A percentile compares a stretch with the other conserved stretches of the same genome.
Conservation (phyloP, 2,113 vertebrate genomes). For the Lipophrys pholis region DNA sequence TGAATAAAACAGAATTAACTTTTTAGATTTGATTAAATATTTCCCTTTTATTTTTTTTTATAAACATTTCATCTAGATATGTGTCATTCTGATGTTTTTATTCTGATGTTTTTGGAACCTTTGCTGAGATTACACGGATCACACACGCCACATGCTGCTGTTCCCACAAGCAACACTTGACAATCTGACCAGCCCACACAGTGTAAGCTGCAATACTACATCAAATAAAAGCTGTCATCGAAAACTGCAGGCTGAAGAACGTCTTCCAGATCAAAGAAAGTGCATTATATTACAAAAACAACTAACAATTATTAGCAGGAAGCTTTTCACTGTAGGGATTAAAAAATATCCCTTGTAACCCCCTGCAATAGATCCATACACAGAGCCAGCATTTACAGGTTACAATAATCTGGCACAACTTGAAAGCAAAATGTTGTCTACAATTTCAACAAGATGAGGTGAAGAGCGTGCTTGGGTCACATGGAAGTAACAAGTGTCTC, state of each 20-base stretch:
- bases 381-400: neutral
- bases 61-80: too few relatives aligned
- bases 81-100: too few relatives aligned
- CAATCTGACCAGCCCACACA: conserved; percentile 5
- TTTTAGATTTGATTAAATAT: too few relatives aligned
- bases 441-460: neutral
- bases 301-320: conserved; percentile 1
- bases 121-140: too few relatives aligned
- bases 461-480: conserved; percentile 29
- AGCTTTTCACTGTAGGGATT: neutral
- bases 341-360: neutral
- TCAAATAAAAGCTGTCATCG: conserved; percentile 26
- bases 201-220: neutral
- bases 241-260: neutral
- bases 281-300: neutral
- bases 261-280: conserved; percentile 27
- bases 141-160: neutral
- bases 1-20: too few relatives aligned
- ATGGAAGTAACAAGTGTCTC: conserved; percentile 21
- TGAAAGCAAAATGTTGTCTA: neutral
- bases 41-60: too few relatives aligned
- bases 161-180: neutral
- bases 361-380: neutral
- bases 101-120: too few relatives aligned
- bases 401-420: neutral